Percentiles rank a stretch among this genome's conserved stretches.
Conservation (phyloP, 2,888 invertebrate genomes). For the Cryptus armator region DNA sequence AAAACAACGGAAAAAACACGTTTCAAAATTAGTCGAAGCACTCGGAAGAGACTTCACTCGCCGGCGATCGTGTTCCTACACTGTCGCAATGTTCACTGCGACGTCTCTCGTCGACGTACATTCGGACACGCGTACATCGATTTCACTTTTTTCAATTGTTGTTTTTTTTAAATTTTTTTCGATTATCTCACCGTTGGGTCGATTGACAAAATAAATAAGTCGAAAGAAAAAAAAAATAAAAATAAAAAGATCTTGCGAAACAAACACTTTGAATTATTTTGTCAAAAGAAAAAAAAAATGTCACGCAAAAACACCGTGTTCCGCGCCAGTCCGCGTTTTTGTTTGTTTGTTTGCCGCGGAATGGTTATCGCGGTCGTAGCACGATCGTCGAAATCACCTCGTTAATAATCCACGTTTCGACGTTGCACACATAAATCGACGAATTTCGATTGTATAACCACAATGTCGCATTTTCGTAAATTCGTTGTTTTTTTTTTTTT, state of each 20-base stretch:
- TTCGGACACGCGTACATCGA: constrained; percentile 49
- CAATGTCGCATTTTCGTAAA: background rate
- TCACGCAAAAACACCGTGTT: constrained; percentile 14
- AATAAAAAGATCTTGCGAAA: background rate
- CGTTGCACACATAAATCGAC: constrained; percentile 41
- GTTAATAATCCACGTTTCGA: constrained; percentile 61
- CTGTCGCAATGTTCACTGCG: constrained; percentile 54
- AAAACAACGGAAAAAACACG: background rate
- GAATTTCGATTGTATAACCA: background rate
- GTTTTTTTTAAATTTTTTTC: background rate
- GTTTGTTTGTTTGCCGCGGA: background rate
- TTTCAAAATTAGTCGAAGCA: constrained; percentile 16
- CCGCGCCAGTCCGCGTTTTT: constrained; percentile 28
- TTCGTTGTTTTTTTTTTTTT: constrained; percentile 7
- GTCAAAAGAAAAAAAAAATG: background rate
- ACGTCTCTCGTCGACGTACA: constrained; percentile 40
- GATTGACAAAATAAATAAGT: background rate
- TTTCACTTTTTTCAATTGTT: constrained; percentile 24
- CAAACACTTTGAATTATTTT: constrained; percentile 4
- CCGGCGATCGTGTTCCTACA: constrained; percentile 36
- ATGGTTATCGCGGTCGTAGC: background rate
- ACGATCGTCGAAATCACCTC: constrained; percentile 24
- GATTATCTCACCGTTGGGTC: background rate
- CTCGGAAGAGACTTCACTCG: constrained; percentile 27
- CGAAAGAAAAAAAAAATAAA: background rate